A percentile compares a stretch with the other conserved stretches of the same genome.
These are phyloP conservation scores for Paramuricea clavata DNA, from an alignment of 92 coral and sea anemone genomes.

Conservation along the genomic window DNA sequence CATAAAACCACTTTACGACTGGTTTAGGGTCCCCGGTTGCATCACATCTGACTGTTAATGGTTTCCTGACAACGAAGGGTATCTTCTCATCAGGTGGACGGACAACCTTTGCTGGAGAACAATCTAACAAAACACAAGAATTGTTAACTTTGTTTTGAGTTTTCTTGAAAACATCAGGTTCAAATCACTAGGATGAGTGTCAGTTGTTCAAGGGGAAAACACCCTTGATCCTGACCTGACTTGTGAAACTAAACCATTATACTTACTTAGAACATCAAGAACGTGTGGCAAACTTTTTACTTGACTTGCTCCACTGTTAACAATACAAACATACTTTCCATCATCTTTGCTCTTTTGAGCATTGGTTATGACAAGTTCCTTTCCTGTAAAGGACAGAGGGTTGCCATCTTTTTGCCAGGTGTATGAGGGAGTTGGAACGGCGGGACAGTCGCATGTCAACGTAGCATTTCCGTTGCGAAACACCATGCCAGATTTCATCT, in stretches of 20 bases:
- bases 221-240: background rate
- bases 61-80: slow-evolving; percentile 34
- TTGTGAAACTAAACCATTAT: background rate
- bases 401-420: slow-evolving; percentile 74
- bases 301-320: slow-evolving; percentile 42
- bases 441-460: slow-evolving; percentile 32
- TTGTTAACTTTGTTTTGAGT: too few relatives aligned
- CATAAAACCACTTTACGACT: slow-evolving; percentile 71
- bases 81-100: slow-evolving; percentile 42
- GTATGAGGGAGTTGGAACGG: slow-evolving; percentile 66
- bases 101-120: slow-evolving; percentile 65
- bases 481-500: background rate
- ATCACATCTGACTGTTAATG: slow-evolving; percentile 58
- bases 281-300: slow-evolving; percentile 46
- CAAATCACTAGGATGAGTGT: too few relatives aligned
- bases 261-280: slow-evolving; percentile 46
- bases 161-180: too few relatives aligned
- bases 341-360: slow-evolving; percentile 58
- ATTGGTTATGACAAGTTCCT: slow-evolving; percentile 54
- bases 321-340: slow-evolving; percentile 80
- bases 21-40: slow-evolving; percentile 87
- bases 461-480: background rate
- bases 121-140: slow-evolving; percentile 50
- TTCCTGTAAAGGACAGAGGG: slow-evolving; percentile 33
- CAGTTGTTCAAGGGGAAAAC: too few relatives aligned